These are phyloP conservation scores for Nemopilema nomurai DNA, from an alignment of 30 jellyfish, hydroid and myxozoan species.

Conservation along the genomic window DNA sequence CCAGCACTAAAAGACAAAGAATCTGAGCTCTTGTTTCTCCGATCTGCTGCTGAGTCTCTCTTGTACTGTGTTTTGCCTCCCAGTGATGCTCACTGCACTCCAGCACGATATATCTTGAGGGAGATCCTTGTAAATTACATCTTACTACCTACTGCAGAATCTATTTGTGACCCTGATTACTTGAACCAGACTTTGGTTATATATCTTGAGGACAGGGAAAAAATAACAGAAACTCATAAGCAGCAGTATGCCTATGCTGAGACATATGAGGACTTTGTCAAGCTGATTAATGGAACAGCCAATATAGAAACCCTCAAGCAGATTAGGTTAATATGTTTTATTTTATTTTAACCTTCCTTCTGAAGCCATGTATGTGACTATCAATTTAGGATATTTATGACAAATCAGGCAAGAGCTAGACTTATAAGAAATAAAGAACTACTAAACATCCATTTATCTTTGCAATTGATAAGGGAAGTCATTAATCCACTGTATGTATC, in stretches of 20 bases:
- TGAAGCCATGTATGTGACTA: background rate
- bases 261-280: slow-evolving; percentile 95
- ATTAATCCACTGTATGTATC: too few relatives aligned
- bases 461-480: too few relatives aligned
- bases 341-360: background rate
- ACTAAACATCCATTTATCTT: too few relatives aligned
- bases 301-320: slow-evolving; percentile 93
- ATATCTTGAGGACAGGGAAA: slow-evolving; percentile 90
- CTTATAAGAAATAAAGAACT: too few relatives aligned
- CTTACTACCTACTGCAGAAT: slow-evolving; percentile 93
- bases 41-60: slow-evolving; percentile 88
- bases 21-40: slow-evolving; percentile 71
- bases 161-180: slow-evolving; percentile 97
- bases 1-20: slow-evolving; percentile 88
- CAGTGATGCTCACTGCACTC: slow-evolving; percentile 85
- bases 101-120: slow-evolving; percentile 79
- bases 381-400: too few relatives aligned
- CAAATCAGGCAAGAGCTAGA: background rate
- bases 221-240: slow-evolving; percentile 86
- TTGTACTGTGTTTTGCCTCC: slow-evolving; percentile 89
- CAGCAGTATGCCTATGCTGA: slow-evolving; percentile 98
- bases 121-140: slow-evolving; percentile 86
- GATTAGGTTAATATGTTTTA: slow-evolving; percentile 67
- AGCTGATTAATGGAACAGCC: slow-evolving; percentile 78
- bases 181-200: slow-evolving; percentile 89